Evolutionary conservation across 2,797 vertebrate species (phyloP).

Genomic region (Perodicticus potto): DNA sequence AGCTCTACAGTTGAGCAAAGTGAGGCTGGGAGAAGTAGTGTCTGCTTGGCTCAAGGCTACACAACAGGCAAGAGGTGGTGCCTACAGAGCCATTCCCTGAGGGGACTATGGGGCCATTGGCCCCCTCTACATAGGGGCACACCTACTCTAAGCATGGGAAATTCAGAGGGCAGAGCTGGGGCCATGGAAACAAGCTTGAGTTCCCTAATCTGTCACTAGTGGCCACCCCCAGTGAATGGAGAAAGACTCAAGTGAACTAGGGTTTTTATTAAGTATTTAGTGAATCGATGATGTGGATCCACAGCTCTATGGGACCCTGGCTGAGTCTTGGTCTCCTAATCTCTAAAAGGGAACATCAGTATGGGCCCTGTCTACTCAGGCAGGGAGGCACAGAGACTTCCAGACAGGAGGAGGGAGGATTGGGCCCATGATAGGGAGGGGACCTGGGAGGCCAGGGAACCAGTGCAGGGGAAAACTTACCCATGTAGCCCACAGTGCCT

Average conservation of each 20-base stretch:
- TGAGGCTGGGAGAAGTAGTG: not conserved
- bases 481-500: conserved; percentile 99
- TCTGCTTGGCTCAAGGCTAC: not conserved
- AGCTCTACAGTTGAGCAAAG: not conserved
- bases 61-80: not conserved
- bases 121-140: not conserved
- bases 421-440: not conserved
- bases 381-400: not conserved
- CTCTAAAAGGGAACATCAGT: not conserved
- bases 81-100: not conserved
- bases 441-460: not conserved
- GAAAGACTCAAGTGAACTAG: not conserved
- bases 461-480: conserved; percentile 87
- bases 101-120: not conserved
- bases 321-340: not conserved
- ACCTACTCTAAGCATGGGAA: not conserved
- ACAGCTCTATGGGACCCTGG: not conserved
- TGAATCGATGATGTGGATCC: not conserved
- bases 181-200: not conserved
- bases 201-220: not conserved
- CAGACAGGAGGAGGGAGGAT: not conserved
- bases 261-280: not conserved
- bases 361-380: not conserved
- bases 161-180: not conserved
- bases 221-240: not conserved